Evolutionary conservation across 2,797 vertebrate genomes (phyloP).

Genomic region (Ctenopoma kingsleyae): DNA sequence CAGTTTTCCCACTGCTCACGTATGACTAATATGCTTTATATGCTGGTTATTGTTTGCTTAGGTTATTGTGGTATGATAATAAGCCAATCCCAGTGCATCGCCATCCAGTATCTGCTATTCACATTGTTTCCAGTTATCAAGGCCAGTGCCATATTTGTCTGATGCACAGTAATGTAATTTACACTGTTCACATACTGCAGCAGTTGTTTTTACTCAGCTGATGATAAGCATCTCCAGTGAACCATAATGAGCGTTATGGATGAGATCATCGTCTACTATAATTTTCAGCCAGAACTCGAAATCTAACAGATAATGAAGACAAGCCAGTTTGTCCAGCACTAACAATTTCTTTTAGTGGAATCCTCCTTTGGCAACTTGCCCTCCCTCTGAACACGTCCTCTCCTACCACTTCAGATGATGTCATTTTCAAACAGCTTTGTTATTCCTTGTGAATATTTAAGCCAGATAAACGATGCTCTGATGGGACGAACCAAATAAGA

Average conservation of each 20-base stretch:
- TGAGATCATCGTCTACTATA: slow-evolving; percentile 72
- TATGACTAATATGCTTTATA: slow-evolving; percentile 36
- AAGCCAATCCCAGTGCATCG: slow-evolving; percentile 2
- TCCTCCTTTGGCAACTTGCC: slow-evolving; percentile 25
- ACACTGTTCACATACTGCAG: slow-evolving; percentile 47
- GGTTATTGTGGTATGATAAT: slow-evolving; percentile 21
- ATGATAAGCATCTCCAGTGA: slow-evolving; percentile 67
- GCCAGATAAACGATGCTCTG: slow-evolving; percentile 40
- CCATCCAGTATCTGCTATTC: not conserved
- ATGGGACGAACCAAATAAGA: slow-evolving; percentile 26
- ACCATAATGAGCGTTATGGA: slow-evolving; percentile 68
- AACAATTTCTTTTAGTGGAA: slow-evolving; percentile 34
- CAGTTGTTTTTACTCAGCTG: slow-evolving; percentile 48
- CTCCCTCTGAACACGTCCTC: slow-evolving; percentile 29
- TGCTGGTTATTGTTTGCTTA: slow-evolving; percentile 27
- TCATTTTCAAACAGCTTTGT: slow-evolving; percentile 69
- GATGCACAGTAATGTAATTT: not conserved
- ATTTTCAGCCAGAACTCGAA: slow-evolving; percentile 53
- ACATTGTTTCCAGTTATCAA: not conserved
- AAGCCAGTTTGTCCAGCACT: slow-evolving; percentile 18
- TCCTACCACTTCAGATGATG: slow-evolving; percentile 62
- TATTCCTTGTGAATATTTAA: slow-evolving; percentile 67
- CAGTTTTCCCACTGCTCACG: slow-evolving; percentile 21
- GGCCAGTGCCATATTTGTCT: not conserved
- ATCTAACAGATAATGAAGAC: slow-evolving; percentile 39